Evolutionary conservation across 2,113 vertebrate genomes (phyloP), one percentile per base, ranked within the genome.

Genomic region (Isurus oxyrinchus): DNA sequence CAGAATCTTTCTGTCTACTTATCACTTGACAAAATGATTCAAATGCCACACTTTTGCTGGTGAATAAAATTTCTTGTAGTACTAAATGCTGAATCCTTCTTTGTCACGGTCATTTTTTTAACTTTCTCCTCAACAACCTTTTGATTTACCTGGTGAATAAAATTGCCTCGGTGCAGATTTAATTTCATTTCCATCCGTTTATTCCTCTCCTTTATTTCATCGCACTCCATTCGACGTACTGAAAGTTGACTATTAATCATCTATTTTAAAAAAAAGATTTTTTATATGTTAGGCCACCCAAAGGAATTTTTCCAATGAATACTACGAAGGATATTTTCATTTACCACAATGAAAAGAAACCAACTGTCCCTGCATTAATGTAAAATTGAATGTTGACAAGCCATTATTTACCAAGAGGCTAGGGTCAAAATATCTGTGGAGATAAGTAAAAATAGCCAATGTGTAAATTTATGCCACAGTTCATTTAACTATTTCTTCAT

Each of bases 201-300:
- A 59, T 95, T 98, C 96, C 97, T 98, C 96, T 97, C 97, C 96
- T 96, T 97, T 0, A 97, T 96, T 84, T 88, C 96, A 67, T 98
- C 98, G 84, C 97, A 97, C 81, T 97, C 97, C 3, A 31, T 97
- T 97, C 98, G 98, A 63, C 98, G 97, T 14, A 96, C 97, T 95
- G 97, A 97, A 96, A 98, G 96, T 40, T 98, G 97, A 76, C 97
- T 98, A 96, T 96, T 97, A 61, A 96, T 97, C 97, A 97, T 97
- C 98, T 98, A 96, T 79, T 95, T 90, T 40, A 97, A 90, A 96
- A 86, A 95, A 72, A 57, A 90, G 25, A 4, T 25, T 67, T 76
- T 95, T 57, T 55, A 55, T 2, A 93, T 63, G 21, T 67, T 63
- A 94, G 40, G 61, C 63, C 63, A 49, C 1, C 13, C 14, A 93